Evolutionary conservation across 2,888 invertebrate species (phyloP), one percentile per base, ranked within the genome.

Genomic region (Harmothoe impar): DNA sequence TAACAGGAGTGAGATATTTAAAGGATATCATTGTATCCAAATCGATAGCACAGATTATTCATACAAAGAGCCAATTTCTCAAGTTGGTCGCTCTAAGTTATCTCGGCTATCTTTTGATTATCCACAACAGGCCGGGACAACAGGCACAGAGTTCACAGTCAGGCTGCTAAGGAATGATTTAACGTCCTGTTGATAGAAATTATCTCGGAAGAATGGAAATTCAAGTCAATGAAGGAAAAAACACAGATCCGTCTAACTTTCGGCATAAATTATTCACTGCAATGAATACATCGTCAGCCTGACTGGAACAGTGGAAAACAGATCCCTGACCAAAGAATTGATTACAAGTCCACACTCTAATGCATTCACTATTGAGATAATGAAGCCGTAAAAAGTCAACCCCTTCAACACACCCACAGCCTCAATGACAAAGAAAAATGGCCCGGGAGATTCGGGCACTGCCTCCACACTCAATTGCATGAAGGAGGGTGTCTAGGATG

Each of bases 251-350:
- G 17, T 77, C 77, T 77, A 77, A 77, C 31, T 77, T 31, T 25
- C 81, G 43, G 17, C 81, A 81, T 81, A 35, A 20, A 81, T 81
- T 81, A 81, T 81, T 81, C 43, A 81, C 23, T 35, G 20, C 43
- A 43, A 43, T 43, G 81, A 33, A 35, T 81, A 35, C 81, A 43
- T 81, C 81, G 25, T 43, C 81, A 81, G 15, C 35, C 43, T 17
- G 81, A 33, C n/a, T 3, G 72, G 72, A 68, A n/a, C 68, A 52
- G 54, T 77, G 31, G 77, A 33, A 81, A 81, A 43, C 81, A 81
- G 81, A 81, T 81, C 35, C 17, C 43, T 33, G 81, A 81, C 81
- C 35, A 81, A 35, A 43, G 81, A 81, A 81, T 81, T 81, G 81
- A 81, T 81, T 81, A 15, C 35, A 43, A 33, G 43, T 17, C 81